These are phyloP conservation scores for Asarcornis scutulata DNA, from an alignment of 2,113 vertebrate species.

Conservation along the genomic window DNA sequence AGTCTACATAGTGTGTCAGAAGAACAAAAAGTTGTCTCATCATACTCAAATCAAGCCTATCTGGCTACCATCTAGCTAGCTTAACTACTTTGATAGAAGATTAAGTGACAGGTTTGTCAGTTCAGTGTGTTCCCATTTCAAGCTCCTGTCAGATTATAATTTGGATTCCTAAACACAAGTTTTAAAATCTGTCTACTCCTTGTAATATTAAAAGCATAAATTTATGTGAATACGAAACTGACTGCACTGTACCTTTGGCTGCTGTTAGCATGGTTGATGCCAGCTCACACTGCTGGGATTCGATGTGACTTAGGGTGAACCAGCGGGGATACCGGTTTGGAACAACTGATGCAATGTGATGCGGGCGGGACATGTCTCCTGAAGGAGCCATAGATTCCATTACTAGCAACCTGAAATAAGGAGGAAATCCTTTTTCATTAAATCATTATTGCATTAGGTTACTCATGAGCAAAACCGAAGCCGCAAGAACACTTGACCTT, in stretches of 20 bases:
- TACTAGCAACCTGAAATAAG: conserved; percentile 88
- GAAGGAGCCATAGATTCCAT: conserved; percentile 94
- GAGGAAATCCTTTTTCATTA: not conserved
- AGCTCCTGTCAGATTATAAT: not conserved
- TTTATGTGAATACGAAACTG: not conserved
- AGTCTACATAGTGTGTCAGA: not conserved
- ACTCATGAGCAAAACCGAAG: not conserved
- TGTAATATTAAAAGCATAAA: not conserved
- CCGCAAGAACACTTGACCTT: not conserved
- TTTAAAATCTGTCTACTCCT: not conserved
- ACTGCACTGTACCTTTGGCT: conserved; percentile 87
- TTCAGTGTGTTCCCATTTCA: not conserved
- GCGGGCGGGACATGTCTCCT: conserved; percentile 91
- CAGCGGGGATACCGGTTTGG: conserved; percentile 96
- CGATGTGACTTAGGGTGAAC: conserved; percentile 96
- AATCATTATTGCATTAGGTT: not conserved
- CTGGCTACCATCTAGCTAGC: not conserved
- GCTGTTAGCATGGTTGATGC: conserved; percentile 94
- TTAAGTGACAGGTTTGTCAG: not conserved
- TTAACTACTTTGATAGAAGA: not conserved
- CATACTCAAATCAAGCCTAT: not conserved
- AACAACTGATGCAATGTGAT: conserved; percentile 97
- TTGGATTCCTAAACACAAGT: not conserved
- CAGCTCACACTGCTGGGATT: conserved; percentile 95
- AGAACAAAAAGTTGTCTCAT: not conserved